Conservation (phyloP, 2,113 vertebrate species). For the Conger conger region DNA sequence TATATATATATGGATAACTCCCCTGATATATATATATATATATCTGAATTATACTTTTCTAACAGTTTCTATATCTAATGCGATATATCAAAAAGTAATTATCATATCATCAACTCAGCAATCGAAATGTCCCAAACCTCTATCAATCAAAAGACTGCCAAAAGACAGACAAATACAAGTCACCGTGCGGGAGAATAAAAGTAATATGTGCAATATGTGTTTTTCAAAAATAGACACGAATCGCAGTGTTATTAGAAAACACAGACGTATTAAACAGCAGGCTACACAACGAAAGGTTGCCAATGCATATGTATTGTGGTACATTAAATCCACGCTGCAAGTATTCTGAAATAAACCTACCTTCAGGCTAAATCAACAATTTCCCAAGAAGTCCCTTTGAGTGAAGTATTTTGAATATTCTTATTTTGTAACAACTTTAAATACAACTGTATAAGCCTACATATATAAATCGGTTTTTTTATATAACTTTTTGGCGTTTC, state of each 20-base stretch:
- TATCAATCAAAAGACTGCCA: not conserved
- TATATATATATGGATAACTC: too few species aligned
- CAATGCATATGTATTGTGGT: not conserved
- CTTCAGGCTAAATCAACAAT: constrained; percentile 27
- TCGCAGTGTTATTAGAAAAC: too few species aligned
- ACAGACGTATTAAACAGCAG: not conserved
- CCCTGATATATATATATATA: not conserved
- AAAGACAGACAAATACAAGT: not conserved
- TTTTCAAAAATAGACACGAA: not conserved
- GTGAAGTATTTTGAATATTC: not conserved
- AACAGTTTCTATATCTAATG: not conserved
- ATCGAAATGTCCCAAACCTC: not conserved
- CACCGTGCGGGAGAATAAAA: not conserved
- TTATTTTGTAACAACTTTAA: not conserved
- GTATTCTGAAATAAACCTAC: constrained; percentile 16
- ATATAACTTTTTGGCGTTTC: not conserved
- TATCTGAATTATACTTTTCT: not conserved
- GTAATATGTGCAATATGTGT: not conserved
- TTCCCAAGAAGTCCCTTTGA: not conserved
- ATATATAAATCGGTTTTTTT: not conserved
- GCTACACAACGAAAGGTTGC: not conserved
- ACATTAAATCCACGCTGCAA: not conserved
- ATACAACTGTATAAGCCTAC: not conserved
- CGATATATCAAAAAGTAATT: not conserved
- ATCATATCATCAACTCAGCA: not conserved